phyloP scores from a whole-genome alignment of 2,797 vertebrate species.

The Typhlichthys eigenmanni region DNA sequence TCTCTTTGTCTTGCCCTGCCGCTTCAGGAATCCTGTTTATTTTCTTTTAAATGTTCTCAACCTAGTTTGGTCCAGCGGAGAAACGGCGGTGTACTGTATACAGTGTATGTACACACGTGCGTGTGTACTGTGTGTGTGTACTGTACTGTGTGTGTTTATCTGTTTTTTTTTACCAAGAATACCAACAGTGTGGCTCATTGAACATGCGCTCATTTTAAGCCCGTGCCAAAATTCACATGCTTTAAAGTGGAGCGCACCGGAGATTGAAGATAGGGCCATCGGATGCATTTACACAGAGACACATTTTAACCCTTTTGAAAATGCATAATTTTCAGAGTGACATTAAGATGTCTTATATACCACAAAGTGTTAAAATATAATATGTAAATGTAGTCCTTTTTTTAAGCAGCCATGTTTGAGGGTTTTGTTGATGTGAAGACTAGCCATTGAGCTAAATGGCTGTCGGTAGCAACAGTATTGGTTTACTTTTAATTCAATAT shows the following conservation, averaged over 20 bases:
- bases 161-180: conserved; percentile 18
- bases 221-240: conserved; percentile 59
- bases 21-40: conserved; percentile 76
- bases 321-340: neutral
- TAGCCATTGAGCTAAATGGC: conserved; percentile 32
- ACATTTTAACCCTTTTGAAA: neutral
- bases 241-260: conserved; percentile 58
- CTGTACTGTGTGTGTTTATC: conserved; percentile 3
- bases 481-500: conserved; percentile 19
- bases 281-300: conserved; percentile 3
- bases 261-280: conserved; percentile 8
- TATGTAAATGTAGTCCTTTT: too few relatives aligned
- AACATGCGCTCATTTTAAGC: conserved; percentile 60
- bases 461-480: conserved; percentile 31
- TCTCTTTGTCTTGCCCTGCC: conserved; percentile 67
- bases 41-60: conserved; percentile 75
- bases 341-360: neutral
- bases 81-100: conserved; percentile 12
- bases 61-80: conserved; percentile 56
- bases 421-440: conserved; percentile 33
- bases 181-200: conserved; percentile 69
- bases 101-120: neutral
- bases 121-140: neutral
- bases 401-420: too few relatives aligned
- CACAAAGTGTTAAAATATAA: too few relatives aligned